Evolutionary conservation across 2,797 vertebrate species (phyloP), one percentile per base, ranked within the genome.

Genomic region (Galaxias olidus): DNA sequence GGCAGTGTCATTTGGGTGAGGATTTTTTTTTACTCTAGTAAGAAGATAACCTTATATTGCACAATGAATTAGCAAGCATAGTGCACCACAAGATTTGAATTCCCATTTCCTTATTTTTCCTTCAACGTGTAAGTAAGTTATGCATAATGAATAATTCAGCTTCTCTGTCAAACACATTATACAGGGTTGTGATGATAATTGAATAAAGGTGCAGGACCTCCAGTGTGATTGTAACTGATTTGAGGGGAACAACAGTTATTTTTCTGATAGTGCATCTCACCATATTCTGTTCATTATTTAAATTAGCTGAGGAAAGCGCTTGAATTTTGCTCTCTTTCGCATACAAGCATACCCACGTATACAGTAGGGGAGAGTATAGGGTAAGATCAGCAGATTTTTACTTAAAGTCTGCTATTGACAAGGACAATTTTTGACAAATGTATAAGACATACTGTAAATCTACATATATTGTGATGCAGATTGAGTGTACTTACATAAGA

Each of bases 131-230:
- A 71, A 72, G 71, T 68, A 56, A 80, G 66, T 74, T 77, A 79
- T 83, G 76, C 78, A 66, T 72, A 43, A 89, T 91, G 86, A 89
- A 90, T 91, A 75, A 90, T 90, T 90, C 86, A 90, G 59, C 51
- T 69, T 73, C 54, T 63, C 49, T 63, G 17, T 68, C 64, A 43
- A 72, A 60, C 68, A 53, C 19, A 53, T 53, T 19, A 53, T 20
- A 10, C 50, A 69, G 73, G 73, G 83, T 77, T 62, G 74, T 72
- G 74, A 76, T 71, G 72, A 84, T 86, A 83, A 88, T 77, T 86
- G 73, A 87, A 82, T 83, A 72, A 84, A 87, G 68, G 80, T 82
- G 74, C 72, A 79, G 68, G 76, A 72, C 77, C 76, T 77, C 81
- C 79, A 69, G 40, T 72, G 67, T 82, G 78, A 79, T 80, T 81